phyloP scores from a whole-genome alignment of 2,797 vertebrate species.

The Falco cherrug region DNA sequence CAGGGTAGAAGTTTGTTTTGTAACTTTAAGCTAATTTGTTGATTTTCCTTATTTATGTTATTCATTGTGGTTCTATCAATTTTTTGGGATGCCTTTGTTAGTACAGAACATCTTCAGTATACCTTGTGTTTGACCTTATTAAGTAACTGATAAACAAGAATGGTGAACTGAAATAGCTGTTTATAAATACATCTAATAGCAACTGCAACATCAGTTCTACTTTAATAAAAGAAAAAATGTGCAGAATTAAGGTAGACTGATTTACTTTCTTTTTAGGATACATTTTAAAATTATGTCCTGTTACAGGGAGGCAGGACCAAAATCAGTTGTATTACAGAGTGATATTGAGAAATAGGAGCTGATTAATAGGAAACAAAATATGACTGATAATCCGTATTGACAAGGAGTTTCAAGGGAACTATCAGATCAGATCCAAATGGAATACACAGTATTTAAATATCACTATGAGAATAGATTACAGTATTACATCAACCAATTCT shows the following conservation, averaged over 20 bases:
- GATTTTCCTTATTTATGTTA: background rate
- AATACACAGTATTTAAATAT: constrained; percentile 22
- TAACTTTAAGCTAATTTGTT: background rate
- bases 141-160: background rate
- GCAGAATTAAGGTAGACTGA: background rate
- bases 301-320: background rate
- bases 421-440: background rate
- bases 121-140: background rate
- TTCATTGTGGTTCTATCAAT: background rate
- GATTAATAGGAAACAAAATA: background rate
- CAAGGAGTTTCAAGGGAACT: constrained; percentile 11
- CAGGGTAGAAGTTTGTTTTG: background rate
- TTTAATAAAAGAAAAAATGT: background rate
- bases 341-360: background rate
- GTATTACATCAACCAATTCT: constrained; percentile 8
- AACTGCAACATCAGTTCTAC: background rate
- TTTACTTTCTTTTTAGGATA: background rate
- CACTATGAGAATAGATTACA: constrained; percentile 12
- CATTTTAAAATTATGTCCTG: background rate
- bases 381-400: constrained; percentile 6
- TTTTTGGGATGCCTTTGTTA: background rate
- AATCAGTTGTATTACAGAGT: background rate
- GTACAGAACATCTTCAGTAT: background rate
- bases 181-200: background rate
- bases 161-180: background rate